phyloP scores from a whole-genome alignment of 2,113 vertebrate genomes.

The Cepphus grylle region DNA sequence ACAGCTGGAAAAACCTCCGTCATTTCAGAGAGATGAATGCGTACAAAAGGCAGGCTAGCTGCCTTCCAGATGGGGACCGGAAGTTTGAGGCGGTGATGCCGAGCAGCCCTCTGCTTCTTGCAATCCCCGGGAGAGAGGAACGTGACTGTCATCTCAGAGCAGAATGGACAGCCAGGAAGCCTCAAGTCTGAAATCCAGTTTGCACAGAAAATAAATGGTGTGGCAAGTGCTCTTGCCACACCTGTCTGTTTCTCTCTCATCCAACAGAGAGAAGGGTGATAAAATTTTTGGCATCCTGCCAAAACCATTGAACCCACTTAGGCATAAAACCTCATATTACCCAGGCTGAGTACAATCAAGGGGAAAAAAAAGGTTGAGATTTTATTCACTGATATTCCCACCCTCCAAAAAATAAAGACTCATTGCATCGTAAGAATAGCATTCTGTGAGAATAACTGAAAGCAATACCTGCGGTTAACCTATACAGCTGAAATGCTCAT shows the following conservation, averaged over 20 bases:
- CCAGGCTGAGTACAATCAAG: not conserved
- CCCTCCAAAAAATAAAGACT: not conserved
- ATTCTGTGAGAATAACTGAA: not conserved
- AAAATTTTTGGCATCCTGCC: not conserved
- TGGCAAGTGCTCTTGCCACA: not conserved
- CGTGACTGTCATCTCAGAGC: not conserved
- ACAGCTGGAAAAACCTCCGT: conserved; percentile 20
- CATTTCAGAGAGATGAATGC: not conserved
- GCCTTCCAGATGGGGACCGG: conserved; percentile 50
- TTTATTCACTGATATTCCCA: not conserved
- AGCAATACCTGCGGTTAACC: not conserved
- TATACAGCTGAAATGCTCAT: not conserved
- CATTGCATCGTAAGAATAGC: not conserved
- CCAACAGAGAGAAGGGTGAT: not conserved
- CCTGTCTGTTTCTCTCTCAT: not conserved
- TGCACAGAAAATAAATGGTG: not conserved
- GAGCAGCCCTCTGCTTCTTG: not conserved
- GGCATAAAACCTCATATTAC: not conserved
- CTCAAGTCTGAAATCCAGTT: not conserved
- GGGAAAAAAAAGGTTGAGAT: not conserved
- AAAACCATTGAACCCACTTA: not conserved
- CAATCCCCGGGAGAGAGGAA: not conserved
- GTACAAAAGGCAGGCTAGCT: conserved; percentile 25
- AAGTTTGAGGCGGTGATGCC: not conserved
- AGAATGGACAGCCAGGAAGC: not conserved